Percentiles rank a stretch among this genome's conserved stretches.
These are phyloP conservation scores for Neogobius melanostomus DNA, from an alignment of 2,113 vertebrate species.

Conservation along the genomic window DNA sequence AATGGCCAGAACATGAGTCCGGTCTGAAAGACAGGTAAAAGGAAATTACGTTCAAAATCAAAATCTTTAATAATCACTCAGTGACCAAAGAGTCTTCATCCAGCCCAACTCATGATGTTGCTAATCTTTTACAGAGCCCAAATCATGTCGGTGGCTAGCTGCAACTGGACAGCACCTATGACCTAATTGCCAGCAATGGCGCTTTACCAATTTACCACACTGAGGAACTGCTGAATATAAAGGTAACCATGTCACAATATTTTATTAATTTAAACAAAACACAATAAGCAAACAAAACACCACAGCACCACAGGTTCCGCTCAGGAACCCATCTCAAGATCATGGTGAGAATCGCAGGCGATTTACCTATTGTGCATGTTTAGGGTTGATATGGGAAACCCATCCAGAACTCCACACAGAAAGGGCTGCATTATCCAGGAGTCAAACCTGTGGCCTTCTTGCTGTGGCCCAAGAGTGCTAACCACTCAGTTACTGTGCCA, in stretches of 20 bases:
- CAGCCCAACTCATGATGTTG: neutral
- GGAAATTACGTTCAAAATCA: neutral
- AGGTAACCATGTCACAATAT: no score
- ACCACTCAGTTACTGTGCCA: neutral
- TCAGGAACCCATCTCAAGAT: no score
- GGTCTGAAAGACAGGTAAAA: conserved; percentile 75
- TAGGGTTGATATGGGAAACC: no score
- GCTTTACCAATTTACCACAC: conserved; percentile 19
- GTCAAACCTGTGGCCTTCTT: no score
- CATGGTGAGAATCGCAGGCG: no score
- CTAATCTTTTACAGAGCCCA: neutral
- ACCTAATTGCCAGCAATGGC: neutral
- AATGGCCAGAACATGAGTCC: conserved; percentile 95
- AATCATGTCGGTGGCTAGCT: neutral
- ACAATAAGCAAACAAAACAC: no score
- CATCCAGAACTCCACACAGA: no score
- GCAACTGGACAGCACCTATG: neutral
- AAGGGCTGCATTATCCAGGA: no score
- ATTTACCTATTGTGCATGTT: no score
- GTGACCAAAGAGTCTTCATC: neutral
- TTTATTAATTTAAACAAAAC: no score
- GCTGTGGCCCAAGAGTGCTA: neutral
- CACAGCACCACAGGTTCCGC: no score
- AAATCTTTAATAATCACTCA: neutral
- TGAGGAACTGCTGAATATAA: no score